These are phyloP conservation scores for Hypsopygia costalis DNA, from an alignment of 2,888 invertebrate genomes.

Conservation along the genomic window DNA sequence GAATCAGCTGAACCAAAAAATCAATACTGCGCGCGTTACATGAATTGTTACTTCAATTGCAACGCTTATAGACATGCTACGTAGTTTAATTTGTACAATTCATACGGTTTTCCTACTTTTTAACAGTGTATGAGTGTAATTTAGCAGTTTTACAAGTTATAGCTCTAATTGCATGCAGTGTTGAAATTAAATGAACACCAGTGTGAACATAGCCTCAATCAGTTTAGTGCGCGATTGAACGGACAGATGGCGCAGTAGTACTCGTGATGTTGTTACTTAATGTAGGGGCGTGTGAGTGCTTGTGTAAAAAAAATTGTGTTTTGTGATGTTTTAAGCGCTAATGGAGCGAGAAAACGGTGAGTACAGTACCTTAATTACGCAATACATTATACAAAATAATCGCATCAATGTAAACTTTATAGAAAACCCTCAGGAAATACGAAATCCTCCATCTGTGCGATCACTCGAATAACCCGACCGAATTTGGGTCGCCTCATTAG, in stretches of 20 bases:
- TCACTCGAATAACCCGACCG: constrained; percentile 64
- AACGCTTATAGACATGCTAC: constrained; percentile 7
- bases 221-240: constrained; percentile 25
- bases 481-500: constrained; percentile 54
- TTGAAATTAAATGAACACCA: constrained; percentile 53
- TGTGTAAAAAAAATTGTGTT: constrained; percentile 73
- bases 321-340: constrained; percentile 68
- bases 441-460: constrained; percentile 72
- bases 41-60: constrained; percentile 22
- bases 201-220: constrained; percentile 52
- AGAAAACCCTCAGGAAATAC: constrained; percentile 56
- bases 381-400: constrained; percentile 27
- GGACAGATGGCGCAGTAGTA: constrained; percentile 72
- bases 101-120: constrained; percentile 13
- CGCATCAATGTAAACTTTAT: constrained; percentile 40
- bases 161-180: constrained; percentile 29
- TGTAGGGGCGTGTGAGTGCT: constrained; percentile 78
- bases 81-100: constrained; percentile 1
- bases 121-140: constrained; percentile 21
- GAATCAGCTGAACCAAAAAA: constrained; percentile 71
- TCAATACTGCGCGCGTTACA: constrained; percentile 53
- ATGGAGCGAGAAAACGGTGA: constrained; percentile 67
- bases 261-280: constrained; percentile 76
- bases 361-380: constrained; percentile 41
- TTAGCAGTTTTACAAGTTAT: constrained; percentile 31